Evolutionary conservation across 1,140 invertebrate genomes (phyloP).

Genomic region (Copidosoma floridanum): DNA sequence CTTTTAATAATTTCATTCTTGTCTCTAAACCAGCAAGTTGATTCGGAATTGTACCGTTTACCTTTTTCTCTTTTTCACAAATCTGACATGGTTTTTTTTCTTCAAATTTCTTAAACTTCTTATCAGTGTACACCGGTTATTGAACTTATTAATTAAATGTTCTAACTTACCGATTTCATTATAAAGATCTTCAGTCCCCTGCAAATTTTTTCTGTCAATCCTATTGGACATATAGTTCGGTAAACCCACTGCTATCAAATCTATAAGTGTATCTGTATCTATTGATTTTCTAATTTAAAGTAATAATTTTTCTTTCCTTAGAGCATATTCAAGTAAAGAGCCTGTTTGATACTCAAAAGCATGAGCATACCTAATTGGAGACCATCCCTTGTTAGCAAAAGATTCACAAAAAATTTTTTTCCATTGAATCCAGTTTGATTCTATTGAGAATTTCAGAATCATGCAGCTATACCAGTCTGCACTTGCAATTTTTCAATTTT

Average conservation of each 20-base stretch:
- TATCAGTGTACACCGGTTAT: too few relatives aligned
- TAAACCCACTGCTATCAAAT: slow-evolving; percentile 1
- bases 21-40: slow-evolving; percentile 24
- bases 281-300: slow-evolving; percentile 29
- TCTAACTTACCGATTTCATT: slow-evolving; percentile 28
- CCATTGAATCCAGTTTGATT: too few relatives aligned
- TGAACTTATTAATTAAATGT: slow-evolving; percentile 24
- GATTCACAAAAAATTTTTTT: too few relatives aligned
- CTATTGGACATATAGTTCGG: slow-evolving; percentile 28
- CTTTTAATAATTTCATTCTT: slow-evolving; percentile 2
- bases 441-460: too few relatives aligned
- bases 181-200: slow-evolving; percentile 27
- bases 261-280: slow-evolving; percentile 25
- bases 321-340: slow-evolving; percentile 29
- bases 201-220: slow-evolving; percentile 28
- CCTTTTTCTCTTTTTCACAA: slow-evolving; percentile 24
- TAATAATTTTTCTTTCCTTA: slow-evolving; percentile 32
- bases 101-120: background rate
- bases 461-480: too few relatives aligned
- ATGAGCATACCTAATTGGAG: too few relatives aligned
- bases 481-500: too few relatives aligned
- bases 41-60: slow-evolving; percentile 20
- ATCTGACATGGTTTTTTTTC: slow-evolving; percentile 19
- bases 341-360: slow-evolving; percentile 28
- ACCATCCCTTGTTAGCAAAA: too few relatives aligned